These are phyloP conservation scores for Zoanthus solanderi DNA, from an alignment of 92 coral and sea anemone genomes.

Conservation along the genomic window DNA sequence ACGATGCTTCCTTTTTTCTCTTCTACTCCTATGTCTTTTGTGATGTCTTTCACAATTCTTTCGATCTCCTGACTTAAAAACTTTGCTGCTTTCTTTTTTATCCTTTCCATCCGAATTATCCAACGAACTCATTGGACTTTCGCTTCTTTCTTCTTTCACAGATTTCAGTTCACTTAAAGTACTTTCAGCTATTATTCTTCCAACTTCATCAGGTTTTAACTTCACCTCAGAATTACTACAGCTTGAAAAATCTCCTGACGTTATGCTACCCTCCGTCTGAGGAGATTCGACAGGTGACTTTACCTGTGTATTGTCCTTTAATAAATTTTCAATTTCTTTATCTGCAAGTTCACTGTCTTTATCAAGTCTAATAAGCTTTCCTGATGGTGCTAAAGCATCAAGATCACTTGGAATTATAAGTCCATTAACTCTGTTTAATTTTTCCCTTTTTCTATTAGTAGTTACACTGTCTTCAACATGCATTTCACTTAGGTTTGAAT, in stretches of 20 bases:
- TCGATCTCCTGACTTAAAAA: conserved; percentile 68
- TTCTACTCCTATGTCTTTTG: conserved; percentile 71
- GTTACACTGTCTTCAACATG: conserved; percentile 22
- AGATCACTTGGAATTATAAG: conserved; percentile 54
- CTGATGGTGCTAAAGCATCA: conserved; percentile 56
- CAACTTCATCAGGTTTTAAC: conserved; percentile 15
- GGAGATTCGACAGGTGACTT: conserved; percentile 72
- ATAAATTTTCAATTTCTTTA: conserved; percentile 61
- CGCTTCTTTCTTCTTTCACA: conserved; percentile 51
- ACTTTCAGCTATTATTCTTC: conserved; percentile 12
- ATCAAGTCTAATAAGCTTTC: conserved; percentile 80
- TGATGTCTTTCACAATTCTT: conserved; percentile 78
- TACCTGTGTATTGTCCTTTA: conserved; percentile 43
- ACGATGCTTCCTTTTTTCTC: conserved; percentile 82
- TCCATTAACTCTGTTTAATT: conserved; percentile 39
- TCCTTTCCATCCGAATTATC: conserved; percentile 54
- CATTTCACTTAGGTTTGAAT: not conserved
- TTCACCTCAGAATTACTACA: conserved; percentile 28
- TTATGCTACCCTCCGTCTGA: conserved; percentile 75
- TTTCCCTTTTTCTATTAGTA: conserved; percentile 30
- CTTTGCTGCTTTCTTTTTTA: conserved; percentile 56
- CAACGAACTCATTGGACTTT: conserved; percentile 53
- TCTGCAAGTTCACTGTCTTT: conserved; percentile 70
- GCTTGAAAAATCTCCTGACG: conserved; percentile 59
- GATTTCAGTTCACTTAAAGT: conserved; percentile 37